Evolutionary conservation across 2,888 invertebrate genomes (phyloP).

Genomic region (Phaonia tiefii): DNA sequence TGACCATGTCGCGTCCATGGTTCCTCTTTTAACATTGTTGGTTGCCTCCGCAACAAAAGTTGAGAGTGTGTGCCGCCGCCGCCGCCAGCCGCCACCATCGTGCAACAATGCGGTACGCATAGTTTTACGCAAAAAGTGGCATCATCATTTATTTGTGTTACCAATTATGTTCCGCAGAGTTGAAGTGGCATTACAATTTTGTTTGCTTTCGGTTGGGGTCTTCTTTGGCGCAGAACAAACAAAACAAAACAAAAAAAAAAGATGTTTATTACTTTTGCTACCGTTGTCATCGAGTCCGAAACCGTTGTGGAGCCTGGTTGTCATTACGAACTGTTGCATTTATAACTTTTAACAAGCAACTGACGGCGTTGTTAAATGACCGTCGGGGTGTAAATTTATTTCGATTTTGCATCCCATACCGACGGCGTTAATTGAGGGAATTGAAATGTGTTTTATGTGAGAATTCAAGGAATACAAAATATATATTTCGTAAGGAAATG

Average conservation of each 20-base stretch:
- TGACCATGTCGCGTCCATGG: constrained; percentile 56
- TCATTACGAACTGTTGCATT: constrained; percentile 59
- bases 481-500: too few relatives aligned
- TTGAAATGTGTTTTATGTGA: constrained; percentile 9
- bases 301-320: constrained; percentile 53
- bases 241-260: background rate
- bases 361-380: background rate
- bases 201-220: background rate
- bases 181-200: constrained; percentile 15
- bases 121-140: constrained; percentile 60
- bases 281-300: constrained; percentile 57
- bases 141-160: constrained; percentile 62
- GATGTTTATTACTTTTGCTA: constrained; percentile 58
- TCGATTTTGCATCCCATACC: background rate
- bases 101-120: constrained; percentile 44
- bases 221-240: constrained; percentile 38
- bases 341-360: constrained; percentile 11
- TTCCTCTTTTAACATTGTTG: background rate
- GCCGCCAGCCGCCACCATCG: background rate
- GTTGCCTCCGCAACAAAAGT: constrained; percentile 44
- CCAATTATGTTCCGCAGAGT: constrained; percentile 43
- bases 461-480: too few relatives aligned
- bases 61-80: constrained; percentile 11
- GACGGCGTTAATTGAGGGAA: constrained; percentile 3
- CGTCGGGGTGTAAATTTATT: background rate